Percentiles rank a stretch among this genome's conserved stretches.
phyloP scores from a whole-genome alignment of 2,113 vertebrate species.

The Myodes glareolus region DNA sequence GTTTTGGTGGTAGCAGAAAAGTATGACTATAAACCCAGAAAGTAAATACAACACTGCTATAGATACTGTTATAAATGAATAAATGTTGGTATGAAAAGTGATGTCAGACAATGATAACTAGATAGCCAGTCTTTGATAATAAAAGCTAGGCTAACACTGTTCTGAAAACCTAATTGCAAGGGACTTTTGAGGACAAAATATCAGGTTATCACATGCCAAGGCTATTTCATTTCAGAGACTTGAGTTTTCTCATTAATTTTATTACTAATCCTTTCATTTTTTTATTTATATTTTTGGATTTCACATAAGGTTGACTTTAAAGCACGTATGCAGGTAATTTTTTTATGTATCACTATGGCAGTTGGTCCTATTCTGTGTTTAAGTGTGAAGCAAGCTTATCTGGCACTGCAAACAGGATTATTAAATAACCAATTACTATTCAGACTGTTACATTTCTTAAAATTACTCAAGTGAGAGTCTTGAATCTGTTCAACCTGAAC shows the following conservation, averaged over 20 bases:
- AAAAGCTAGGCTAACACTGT: neutral
- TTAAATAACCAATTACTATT: constrained; percentile 79
- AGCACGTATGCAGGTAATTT: constrained; percentile 58
- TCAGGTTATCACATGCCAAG: constrained; percentile 67
- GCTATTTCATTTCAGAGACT: constrained; percentile 66
- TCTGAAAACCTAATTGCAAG: constrained; percentile 50
- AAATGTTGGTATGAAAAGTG: neutral
- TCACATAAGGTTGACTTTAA: constrained; percentile 71
- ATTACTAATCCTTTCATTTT: constrained; percentile 77
- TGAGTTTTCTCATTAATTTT: constrained; percentile 78
- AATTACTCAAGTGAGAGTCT: constrained; percentile 75
- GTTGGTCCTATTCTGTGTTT: constrained; percentile 57
- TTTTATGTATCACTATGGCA: constrained; percentile 1
- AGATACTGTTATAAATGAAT: neutral
- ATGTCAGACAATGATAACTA: constrained; percentile 8
- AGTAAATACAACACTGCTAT: neutral
- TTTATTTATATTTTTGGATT: constrained; percentile 67
- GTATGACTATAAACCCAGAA: neutral
- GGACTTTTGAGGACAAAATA: constrained; percentile 58
- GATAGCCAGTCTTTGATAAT: constrained; percentile 31
- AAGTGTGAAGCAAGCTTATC: constrained; percentile 60
- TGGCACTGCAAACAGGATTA: constrained; percentile 59
- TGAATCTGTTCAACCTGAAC: constrained; percentile 75
- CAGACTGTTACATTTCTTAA: constrained; percentile 72
- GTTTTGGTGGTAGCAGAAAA: neutral